These are phyloP conservation scores for Hipposideros armiger DNA, from an alignment of 2,113 vertebrate genomes.

Conservation along the genomic window DNA sequence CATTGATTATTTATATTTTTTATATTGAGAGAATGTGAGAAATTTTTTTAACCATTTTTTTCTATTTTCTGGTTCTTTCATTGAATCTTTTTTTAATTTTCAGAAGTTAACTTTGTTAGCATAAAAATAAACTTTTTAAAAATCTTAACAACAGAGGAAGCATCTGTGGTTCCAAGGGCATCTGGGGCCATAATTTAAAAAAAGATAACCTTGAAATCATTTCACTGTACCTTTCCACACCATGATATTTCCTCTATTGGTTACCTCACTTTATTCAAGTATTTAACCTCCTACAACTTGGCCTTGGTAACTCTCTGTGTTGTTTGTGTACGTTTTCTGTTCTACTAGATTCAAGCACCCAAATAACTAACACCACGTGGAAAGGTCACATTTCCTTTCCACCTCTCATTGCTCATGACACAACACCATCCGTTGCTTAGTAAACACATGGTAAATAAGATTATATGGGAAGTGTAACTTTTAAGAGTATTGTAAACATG, in stretches of 20 bases:
- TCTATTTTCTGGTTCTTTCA: background rate
- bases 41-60: background rate
- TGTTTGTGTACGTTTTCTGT: background rate
- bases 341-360: background rate
- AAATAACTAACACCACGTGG: background rate
- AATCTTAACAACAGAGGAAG: background rate
- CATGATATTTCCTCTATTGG: background rate
- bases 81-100: background rate
- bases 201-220: background rate
- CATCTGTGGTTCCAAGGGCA: background rate
- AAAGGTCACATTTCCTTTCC: background rate
- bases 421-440: background rate
- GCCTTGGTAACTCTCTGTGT: background rate
- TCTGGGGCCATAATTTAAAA: background rate
- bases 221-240: background rate
- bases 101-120: background rate
- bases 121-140: background rate
- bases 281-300: background rate
- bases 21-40: background rate
- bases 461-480: background rate
- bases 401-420: background rate
- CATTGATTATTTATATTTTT: background rate
- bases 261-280: background rate
- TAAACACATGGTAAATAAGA: background rate
- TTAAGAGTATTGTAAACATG: background rate